phyloP scores from a whole-genome alignment of 2,797 vertebrate genomes.

The Gobio occitaniae region DNA sequence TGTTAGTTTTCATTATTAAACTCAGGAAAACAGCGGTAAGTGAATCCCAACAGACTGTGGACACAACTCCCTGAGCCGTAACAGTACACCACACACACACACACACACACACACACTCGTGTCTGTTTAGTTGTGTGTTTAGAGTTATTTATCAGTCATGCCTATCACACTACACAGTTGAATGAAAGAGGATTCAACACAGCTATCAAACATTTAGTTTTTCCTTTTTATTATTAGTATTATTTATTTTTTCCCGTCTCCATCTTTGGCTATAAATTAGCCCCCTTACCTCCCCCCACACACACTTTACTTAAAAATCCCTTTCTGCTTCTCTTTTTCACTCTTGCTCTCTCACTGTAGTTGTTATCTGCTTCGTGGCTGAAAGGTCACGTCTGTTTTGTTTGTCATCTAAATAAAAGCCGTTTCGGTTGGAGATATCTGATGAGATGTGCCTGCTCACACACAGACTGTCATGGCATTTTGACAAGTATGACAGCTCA shows the following conservation, averaged over 20 bases:
- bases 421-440: slow-evolving; percentile 71
- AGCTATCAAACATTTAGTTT: slow-evolving; percentile 11
- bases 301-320: neutral
- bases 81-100: neutral
- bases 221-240: neutral
- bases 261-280: slow-evolving; percentile 32
- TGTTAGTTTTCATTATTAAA: slow-evolving; percentile 48
- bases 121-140: slow-evolving; percentile 25
- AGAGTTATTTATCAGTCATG: slow-evolving; percentile 40
- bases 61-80: slow-evolving; percentile 19
- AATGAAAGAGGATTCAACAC: slow-evolving; percentile 21
- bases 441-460: slow-evolving; percentile 69
- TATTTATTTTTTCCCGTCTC: neutral
- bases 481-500: slow-evolving; percentile 50
- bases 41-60: slow-evolving; percentile 46
- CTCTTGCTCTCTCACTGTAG: slow-evolving; percentile 46
- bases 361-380: slow-evolving; percentile 73
- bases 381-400: slow-evolving; percentile 83
- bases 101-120: neutral
- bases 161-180: slow-evolving; percentile 30
- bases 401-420: slow-evolving; percentile 82
- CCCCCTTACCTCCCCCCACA: neutral
- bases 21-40: slow-evolving; percentile 14
- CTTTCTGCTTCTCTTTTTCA: slow-evolving; percentile 32
- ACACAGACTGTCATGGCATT: slow-evolving; percentile 43